Conservation (phyloP, 1,140 invertebrate species). For the Platyscapa corneri region DNA sequence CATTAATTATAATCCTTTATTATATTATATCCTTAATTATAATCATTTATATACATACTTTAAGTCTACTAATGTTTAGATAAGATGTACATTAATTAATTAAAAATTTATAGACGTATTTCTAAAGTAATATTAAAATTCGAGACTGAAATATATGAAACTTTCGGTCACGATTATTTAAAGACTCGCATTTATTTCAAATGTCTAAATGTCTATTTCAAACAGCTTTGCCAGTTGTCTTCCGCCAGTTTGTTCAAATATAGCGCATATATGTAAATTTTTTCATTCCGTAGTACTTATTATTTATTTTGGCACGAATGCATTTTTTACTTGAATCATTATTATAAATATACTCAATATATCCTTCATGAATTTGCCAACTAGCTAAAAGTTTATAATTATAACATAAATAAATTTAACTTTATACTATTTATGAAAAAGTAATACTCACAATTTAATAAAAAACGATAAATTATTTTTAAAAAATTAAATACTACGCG, state of each 20-base stretch:
- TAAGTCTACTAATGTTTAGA: neutral
- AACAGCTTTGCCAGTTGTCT: slow-evolving; percentile 67
- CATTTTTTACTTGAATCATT: neutral
- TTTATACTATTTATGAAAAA: too few species aligned
- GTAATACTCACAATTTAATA: too few species aligned
- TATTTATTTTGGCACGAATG: neutral
- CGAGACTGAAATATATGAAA: slow-evolving; percentile 52
- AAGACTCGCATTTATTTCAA: slow-evolving; percentile 73
- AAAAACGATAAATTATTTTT: too few species aligned
- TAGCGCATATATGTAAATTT: slow-evolving; percentile 3
- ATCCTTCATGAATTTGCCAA: neutral
- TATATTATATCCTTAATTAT: neutral
- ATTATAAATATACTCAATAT: neutral
- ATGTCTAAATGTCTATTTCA: too few species aligned
- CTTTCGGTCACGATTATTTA: slow-evolving; percentile 74
- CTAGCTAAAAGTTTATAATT: too few species aligned
- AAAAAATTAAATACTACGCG: too few species aligned
- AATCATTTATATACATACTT: too few species aligned
- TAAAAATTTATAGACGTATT: neutral
- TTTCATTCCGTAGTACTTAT: neutral
- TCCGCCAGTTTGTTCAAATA: slow-evolving; percentile 63
- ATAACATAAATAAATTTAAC: too few species aligned
- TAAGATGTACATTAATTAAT: neutral
- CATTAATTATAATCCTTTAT: too few species aligned
- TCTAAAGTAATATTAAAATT: neutral